phyloP scores from a whole-genome alignment of 1,140 invertebrate species.

The Cydia amplana region DNA sequence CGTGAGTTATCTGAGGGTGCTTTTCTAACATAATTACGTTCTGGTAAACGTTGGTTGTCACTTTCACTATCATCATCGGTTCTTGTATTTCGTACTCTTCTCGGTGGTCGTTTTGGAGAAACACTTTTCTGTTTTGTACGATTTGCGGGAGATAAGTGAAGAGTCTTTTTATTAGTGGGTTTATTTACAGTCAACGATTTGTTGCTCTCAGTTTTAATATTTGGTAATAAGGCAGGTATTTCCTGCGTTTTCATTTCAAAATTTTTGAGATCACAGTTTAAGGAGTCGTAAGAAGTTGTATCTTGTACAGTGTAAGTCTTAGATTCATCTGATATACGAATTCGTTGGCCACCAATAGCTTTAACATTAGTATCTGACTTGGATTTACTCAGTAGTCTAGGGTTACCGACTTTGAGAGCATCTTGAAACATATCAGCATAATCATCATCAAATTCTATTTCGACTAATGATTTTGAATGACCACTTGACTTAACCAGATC shows the following conservation, averaged over 20 bases:
- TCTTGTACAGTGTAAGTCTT: slow-evolving; percentile 60
- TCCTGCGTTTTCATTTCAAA: slow-evolving; percentile 66
- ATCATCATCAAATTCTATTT: slow-evolving; percentile 72
- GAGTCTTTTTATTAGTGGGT: slow-evolving; percentile 61
- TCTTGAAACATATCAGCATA: slow-evolving; percentile 67
- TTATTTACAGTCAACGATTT: slow-evolving; percentile 62
- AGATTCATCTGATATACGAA: slow-evolving; percentile 76
- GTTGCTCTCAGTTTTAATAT: slow-evolving; percentile 71
- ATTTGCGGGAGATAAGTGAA: slow-evolving; percentile 54
- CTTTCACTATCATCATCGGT: slow-evolving; percentile 75
- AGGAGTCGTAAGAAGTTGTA: slow-evolving; percentile 69
- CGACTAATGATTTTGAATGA: slow-evolving; percentile 60
- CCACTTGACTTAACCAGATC: slow-evolving; percentile 83
- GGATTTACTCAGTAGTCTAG: slow-evolving; percentile 47
- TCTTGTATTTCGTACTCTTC: slow-evolving; percentile 66
- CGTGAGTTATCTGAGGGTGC: slow-evolving; percentile 43
- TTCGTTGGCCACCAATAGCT: slow-evolving; percentile 81
- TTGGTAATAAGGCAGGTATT: slow-evolving; percentile 64
- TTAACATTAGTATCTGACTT: slow-evolving; percentile 78
- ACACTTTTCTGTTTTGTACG: slow-evolving; percentile 72
- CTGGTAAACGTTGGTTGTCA: slow-evolving; percentile 67
- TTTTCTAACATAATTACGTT: slow-evolving; percentile 61
- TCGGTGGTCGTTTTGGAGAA: slow-evolving; percentile 72
- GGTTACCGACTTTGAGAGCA: slow-evolving; percentile 55
- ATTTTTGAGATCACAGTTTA: slow-evolving; percentile 75